Conservation (phyloP, 2,797 vertebrate genomes). For the Malacoraja senta region DNA sequence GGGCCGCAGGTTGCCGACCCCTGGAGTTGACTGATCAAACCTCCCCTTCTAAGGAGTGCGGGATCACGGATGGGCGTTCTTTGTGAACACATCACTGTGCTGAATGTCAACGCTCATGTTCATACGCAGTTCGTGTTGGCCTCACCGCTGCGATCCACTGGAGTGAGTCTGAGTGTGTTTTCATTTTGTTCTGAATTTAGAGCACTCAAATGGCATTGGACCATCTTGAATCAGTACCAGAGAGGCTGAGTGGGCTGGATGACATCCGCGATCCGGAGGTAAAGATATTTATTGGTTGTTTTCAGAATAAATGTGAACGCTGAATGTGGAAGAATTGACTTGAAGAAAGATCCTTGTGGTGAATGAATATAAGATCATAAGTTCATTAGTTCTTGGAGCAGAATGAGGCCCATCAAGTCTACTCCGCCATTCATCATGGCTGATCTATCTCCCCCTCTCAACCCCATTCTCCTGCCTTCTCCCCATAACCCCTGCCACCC, state of each 20-base stretch:
- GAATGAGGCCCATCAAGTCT: too few species aligned
- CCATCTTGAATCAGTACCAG: slow-evolving; percentile 82
- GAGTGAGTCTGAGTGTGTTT: slow-evolving; percentile 15
- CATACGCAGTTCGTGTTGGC: neutral
- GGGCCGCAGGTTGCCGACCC: too few species aligned
- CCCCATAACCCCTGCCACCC: too few species aligned
- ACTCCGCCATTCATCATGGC: too few species aligned
- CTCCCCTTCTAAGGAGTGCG: too few species aligned
- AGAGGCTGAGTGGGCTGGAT: slow-evolving; percentile 75
- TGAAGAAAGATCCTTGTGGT: neutral
- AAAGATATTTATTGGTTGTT: slow-evolving; percentile 51
- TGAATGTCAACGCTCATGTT: neutral
- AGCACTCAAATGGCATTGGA: slow-evolving; percentile 75
- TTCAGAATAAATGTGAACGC: neutral
- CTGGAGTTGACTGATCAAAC: too few species aligned
- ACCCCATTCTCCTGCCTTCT: too few species aligned
- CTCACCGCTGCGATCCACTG: neutral
- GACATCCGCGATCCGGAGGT: slow-evolving; percentile 75
- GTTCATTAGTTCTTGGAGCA: too few species aligned
- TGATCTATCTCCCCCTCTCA: too few species aligned
- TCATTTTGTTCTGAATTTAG: slow-evolving; percentile 57
- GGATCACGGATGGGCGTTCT: too few species aligned
- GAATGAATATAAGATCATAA: neutral
- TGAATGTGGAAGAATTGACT: neutral
- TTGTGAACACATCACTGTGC: too few species aligned